Percentiles rank a stretch among this genome's conserved stretches.
phyloP scores from a whole-genome alignment of 2,888 invertebrate genomes.

The Argyra leucocephala region DNA sequence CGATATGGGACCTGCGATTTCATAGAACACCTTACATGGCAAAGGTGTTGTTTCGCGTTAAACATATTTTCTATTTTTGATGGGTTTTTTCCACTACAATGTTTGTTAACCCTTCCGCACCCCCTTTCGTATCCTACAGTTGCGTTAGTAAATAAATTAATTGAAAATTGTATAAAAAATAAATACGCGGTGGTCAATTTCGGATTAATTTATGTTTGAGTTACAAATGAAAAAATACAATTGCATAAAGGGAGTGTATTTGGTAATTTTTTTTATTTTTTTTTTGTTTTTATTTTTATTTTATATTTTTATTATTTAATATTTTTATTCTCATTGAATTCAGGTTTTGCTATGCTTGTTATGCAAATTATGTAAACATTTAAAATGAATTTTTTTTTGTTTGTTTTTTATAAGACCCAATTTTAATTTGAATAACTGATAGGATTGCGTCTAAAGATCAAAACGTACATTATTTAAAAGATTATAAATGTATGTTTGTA shows the following conservation, averaged over 20 bases:
- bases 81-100: no score
- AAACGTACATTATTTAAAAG: background rate
- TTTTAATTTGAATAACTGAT: background rate
- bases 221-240: no score
- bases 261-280: background rate
- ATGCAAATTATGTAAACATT: background rate
- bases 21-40: no score
- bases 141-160: no score
- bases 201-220: background rate
- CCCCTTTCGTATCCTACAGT: no score
- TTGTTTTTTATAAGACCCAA: no score
- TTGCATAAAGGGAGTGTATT: background rate
- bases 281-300: background rate
- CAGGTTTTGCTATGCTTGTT: background rate
- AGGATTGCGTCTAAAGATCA: slow-evolving; percentile 3
- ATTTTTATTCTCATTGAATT: background rate
- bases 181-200: background rate
- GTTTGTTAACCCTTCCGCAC: no score
- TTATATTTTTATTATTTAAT: background rate
- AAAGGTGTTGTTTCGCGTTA: no score
- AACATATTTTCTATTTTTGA: no score
- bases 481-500: background rate
- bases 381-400: background rate
- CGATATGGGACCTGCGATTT: no score
- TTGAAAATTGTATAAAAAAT: no score